A percentile compares a stretch with the other conserved stretches of the same genome.
Conservation (phyloP, 2,113 vertebrate species). For the Piaya cayana region DNA sequence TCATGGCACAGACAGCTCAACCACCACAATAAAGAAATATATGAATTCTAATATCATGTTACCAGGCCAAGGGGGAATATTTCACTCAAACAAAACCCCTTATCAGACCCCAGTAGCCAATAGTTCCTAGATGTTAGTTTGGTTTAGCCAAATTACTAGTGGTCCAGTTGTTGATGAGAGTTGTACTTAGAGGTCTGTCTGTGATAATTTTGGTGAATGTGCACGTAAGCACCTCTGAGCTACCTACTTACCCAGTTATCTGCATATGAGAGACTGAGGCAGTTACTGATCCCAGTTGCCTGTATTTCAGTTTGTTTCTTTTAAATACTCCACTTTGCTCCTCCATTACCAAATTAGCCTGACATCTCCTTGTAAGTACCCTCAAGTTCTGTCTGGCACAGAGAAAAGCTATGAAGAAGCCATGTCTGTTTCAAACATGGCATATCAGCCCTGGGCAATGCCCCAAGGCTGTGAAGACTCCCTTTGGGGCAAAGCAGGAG, state of each 20-base stretch:
- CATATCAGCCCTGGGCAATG: accelerated
- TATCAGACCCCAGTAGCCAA: neutral
- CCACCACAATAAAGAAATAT: neutral
- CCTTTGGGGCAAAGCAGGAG: neutral
- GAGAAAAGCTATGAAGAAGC: neutral
- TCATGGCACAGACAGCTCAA: neutral
- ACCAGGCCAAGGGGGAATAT: neutral
- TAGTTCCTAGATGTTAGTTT: neutral
- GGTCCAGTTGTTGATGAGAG: neutral
- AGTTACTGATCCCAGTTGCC: neutral
- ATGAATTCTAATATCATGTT: neutral
- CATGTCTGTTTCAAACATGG: accelerated
- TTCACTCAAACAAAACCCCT: neutral
- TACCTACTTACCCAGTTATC: accelerated
- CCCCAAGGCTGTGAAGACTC: accelerated
- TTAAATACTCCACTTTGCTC: neutral
- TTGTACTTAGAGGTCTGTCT: neutral
- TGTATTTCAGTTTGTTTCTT: neutral
- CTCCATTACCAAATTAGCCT: neutral
- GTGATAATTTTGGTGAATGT: neutral
- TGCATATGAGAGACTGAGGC: neutral
- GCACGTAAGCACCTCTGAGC: neutral
- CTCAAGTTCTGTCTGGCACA: neutral
- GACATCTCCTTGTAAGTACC: neutral
- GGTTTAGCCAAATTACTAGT: neutral